Base-by-base conservation (phyloP, 2,888 invertebrate species). In the Salticus scenicus region DNA sequence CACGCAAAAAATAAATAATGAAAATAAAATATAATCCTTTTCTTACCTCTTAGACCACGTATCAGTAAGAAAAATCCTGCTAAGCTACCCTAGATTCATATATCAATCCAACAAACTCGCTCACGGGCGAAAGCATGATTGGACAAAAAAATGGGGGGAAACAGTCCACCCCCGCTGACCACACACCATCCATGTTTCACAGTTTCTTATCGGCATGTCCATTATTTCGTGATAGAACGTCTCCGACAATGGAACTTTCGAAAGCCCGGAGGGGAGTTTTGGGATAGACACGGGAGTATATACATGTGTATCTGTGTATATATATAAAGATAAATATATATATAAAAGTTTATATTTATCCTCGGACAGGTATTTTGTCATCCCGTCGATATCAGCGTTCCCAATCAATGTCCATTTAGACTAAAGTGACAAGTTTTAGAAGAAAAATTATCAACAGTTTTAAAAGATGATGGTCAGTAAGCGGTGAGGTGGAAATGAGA, bases 371-470 rank as follows among this genome's bases (percentile, higher is more conserved):
- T 84, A 78, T 84, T 84, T 84, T 84, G 83, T 84, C 83, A 84
- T 84, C 73, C 77, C 72, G 72, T 57, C 67, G 72, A n/a, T 84
- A 84, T 84, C 83, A 4, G 51, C 71, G 67, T 51, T 72, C 77
- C 57, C 72, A 70, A 84, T 84, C 83, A 72, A 31, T 47, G 31
- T 77, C 77, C 69, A 73, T 77, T 84, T 84, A 57, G 30, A 72
- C 37, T 27, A 24, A 67, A 30, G 17, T 84, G 83, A 84, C 83
- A 84, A 76, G 24, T 77, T 30, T 41, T n/a, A 8, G 77, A 84
- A 84, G 83, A 84, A 84, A 84, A 84, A 84, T 84, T 84, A 84
- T 84, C 83, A 77, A 84, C 83, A 73, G 83, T 84, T 84, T 84
- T 57, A 57, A 84, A 84, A 84, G 83, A 84, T 72, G 83, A 73